Percentiles rank a stretch among this genome's conserved stretches.
Conservation (phyloP, 2,113 vertebrate species). For the Atherinomorus stipes region DNA sequence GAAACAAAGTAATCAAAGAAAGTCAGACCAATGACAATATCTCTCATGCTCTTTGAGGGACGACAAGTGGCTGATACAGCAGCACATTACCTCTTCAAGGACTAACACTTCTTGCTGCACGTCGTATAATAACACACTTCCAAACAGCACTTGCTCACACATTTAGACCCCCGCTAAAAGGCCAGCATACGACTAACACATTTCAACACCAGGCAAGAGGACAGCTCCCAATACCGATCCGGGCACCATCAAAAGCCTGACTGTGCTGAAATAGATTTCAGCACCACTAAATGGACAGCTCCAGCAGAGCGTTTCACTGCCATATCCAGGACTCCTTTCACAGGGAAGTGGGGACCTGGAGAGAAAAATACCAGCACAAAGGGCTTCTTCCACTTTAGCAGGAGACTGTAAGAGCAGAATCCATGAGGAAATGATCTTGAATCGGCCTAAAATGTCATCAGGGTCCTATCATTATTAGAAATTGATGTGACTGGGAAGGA, state of each 20-base stretch:
- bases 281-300: slow-evolving; percentile 69
- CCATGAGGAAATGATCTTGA: slow-evolving; percentile 13
- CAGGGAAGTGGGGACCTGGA: slow-evolving; percentile 5
- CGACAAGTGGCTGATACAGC: slow-evolving; percentile 19
- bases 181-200: not conserved
- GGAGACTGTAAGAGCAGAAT: slow-evolving; percentile 1
- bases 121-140: slow-evolving; percentile 15
- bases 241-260: slow-evolving; percentile 36
- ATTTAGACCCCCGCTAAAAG: slow-evolving; percentile 30
- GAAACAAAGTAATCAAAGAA: slow-evolving; percentile 5
- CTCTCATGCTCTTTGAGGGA: slow-evolving; percentile 4
- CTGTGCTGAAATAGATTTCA: slow-evolving; percentile 61
- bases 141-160: slow-evolving; percentile 33
- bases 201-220: slow-evolving; percentile 43
- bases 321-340: slow-evolving; percentile 35
- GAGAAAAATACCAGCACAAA: slow-evolving; percentile 44
- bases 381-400: not conserved
- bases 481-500: slow-evolving; percentile 6
- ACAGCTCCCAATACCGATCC: slow-evolving; percentile 35
- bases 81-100: slow-evolving; percentile 21
- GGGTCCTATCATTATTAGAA: slow-evolving; percentile 21
- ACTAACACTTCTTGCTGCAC: slow-evolving; percentile 13
- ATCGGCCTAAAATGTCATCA: slow-evolving; percentile 25
- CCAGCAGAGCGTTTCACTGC: slow-evolving; percentile 41
- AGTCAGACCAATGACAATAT: not conserved